Evolutionary conservation across 1,140 invertebrate genomes (phyloP), one percentile per base, ranked within the genome.

Genomic region (Tribolium madens): DNA sequence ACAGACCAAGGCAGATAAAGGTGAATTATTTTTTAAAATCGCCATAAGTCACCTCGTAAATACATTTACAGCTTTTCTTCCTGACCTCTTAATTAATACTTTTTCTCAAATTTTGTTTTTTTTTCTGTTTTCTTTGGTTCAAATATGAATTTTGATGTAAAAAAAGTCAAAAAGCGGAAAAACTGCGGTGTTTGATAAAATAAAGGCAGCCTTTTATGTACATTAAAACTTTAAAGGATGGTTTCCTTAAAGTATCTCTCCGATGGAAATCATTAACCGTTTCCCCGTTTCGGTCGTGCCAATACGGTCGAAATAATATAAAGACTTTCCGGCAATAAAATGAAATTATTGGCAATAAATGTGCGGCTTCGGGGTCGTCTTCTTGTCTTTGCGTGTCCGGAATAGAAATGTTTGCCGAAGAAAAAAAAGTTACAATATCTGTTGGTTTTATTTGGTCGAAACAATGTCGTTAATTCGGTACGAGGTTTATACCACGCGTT

Each of bases 11-110:
- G 50, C 53, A 53, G 75, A 79, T 79, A 79, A 76, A 76, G 53
- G 53, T 79, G 78, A 79, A 75, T 79, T 79, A 79, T 79, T 76
- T 75, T 76, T 79, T 76, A 79, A 79, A 76, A 26, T 26, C 21
- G 21, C 21, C 21, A 26, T 26, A 26, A 26, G 21, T 26, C 21
- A 26, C 21, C 21, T 5, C 21, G 21, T 26, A 26, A 26, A 26
- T 5, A 26, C 21, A 26, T 4, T 26, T 26, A 26, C n/a, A n/a
- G n/a, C n/a, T n/a, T n/a, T n/a, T n/a, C n/a, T n/a, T n/a, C n/a
- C n/a, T n/a, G n/a, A n/a, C n/a, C n/a, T n/a, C n/a, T n/a, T n/a
- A n/a, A n/a, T n/a, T n/a, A n/a, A n/a, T n/a, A n/a, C n/a, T n/a
- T n/a, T n/a, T n/a, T n/a, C n/a, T n/a, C n/a, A n/a, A n/a, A n/a